Conservation (phyloP, 2,113 vertebrate species). For the Piaya cayana region DNA sequence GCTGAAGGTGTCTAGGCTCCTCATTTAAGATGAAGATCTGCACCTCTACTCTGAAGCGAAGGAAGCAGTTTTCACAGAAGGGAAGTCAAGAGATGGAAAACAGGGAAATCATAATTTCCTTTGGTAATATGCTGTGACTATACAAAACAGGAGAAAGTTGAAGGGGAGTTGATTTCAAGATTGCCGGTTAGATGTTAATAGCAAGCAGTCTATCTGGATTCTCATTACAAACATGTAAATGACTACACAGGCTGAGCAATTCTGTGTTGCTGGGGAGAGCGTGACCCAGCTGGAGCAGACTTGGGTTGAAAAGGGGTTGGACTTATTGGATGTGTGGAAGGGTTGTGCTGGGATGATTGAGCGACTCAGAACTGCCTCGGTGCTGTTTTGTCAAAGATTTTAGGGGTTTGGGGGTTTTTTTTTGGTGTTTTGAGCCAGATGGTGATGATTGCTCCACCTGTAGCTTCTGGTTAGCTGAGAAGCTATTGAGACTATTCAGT, state of each 20-base stretch:
- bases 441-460: background rate
- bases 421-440: background rate
- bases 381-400: background rate
- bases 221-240: background rate
- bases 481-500: background rate
- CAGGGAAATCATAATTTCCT: background rate
- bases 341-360: background rate
- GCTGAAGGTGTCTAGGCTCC: background rate
- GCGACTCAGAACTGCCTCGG: background rate
- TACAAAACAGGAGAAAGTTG: background rate
- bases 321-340: background rate
- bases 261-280: background rate
- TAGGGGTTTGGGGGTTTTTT: no score
- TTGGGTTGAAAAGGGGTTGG: background rate
- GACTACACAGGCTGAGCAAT: background rate
- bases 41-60: background rate
- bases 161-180: background rate
- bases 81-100: background rate
- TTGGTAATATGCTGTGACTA: rapidly evolving
- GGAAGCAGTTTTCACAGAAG: background rate
- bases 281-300: background rate
- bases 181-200: background rate
- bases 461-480: background rate
- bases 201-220: background rate
- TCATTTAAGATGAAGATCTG: background rate